phyloP scores from a whole-genome alignment of 1,140 invertebrate genomes.

The Bombus turneri region DNA sequence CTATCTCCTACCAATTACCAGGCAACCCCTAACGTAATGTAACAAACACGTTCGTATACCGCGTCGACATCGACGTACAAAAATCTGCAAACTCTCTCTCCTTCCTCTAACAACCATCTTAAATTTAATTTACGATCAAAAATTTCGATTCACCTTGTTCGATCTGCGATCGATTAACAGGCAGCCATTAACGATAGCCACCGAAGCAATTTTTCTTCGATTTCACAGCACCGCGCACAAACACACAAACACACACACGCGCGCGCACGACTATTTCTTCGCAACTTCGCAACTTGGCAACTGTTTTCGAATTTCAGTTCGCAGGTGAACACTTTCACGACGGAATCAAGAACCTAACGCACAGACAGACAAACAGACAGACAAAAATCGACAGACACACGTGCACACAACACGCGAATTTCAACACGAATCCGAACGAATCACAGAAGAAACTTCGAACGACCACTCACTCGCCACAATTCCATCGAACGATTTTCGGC shows the following conservation, averaged over 20 bases:
- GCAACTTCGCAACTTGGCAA: no score
- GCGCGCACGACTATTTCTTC: no score
- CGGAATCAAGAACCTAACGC: no score
- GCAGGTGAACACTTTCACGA: no score
- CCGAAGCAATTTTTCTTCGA: background rate
- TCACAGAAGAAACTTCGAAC: no score
- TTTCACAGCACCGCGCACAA: background rate
- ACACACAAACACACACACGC: background rate
- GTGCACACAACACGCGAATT: no score
- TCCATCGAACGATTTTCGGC: no score
- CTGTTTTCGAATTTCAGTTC: no score
- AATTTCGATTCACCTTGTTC: background rate
- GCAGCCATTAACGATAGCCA: background rate
- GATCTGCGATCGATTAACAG: background rate
- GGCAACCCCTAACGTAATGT: background rate
- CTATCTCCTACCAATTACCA: background rate
- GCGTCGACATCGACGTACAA: no score
- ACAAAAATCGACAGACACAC: background rate
- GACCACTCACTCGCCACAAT: no score
- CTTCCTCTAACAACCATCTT: background rate
- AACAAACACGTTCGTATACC: no score
- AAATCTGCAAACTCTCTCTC: background rate
- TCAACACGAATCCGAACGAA: no score
- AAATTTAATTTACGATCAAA: constrained; percentile 7
- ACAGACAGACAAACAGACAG: background rate